A percentile compares a stretch with the other conserved stretches of the same genome.
Conservation (phyloP, 2,888 invertebrate species). For the Ectemnius lituratus region DNA sequence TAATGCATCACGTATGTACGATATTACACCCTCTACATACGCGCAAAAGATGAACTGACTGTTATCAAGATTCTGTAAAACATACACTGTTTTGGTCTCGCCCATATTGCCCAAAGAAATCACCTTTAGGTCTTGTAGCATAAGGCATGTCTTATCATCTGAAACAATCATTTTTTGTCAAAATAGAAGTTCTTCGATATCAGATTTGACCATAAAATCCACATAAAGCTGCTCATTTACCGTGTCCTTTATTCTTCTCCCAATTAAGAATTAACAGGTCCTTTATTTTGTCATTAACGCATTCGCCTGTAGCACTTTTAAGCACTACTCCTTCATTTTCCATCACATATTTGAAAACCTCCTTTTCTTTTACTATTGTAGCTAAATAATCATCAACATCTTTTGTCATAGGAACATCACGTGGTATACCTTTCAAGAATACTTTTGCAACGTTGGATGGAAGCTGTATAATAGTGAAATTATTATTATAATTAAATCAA, state of each 20-base stretch:
- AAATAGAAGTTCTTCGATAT: background rate
- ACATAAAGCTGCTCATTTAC: constrained; percentile 37
- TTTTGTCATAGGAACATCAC: constrained; percentile 63
- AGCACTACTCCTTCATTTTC: constrained; percentile 62
- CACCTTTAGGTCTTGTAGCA: constrained; percentile 52
- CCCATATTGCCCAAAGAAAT: constrained; percentile 62
- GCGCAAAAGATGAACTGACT: constrained; percentile 55
- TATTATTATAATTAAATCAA: constrained; percentile 3
- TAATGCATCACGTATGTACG: constrained; percentile 59
- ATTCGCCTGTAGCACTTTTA: constrained; percentile 51
- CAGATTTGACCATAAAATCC: background rate
- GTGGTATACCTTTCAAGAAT: constrained; percentile 61
- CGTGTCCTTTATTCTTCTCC: constrained; percentile 52
- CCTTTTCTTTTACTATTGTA: constrained; percentile 55
- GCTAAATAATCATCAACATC: constrained; percentile 62
- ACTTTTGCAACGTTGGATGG: constrained; percentile 58
- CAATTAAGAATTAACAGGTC: constrained; percentile 62
- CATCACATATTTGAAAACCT: constrained; percentile 59
- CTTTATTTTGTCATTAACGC: constrained; percentile 65
- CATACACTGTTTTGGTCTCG: constrained; percentile 42
- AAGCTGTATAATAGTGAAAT: constrained; percentile 38
- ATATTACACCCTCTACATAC: constrained; percentile 55
- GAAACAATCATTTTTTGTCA: constrained; percentile 11
- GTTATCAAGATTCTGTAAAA: constrained; percentile 38
- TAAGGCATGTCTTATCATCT: constrained; percentile 57